Base-by-base conservation (phyloP, 2,797 vertebrate genomes). In the Loris lydekkerianus region DNA sequence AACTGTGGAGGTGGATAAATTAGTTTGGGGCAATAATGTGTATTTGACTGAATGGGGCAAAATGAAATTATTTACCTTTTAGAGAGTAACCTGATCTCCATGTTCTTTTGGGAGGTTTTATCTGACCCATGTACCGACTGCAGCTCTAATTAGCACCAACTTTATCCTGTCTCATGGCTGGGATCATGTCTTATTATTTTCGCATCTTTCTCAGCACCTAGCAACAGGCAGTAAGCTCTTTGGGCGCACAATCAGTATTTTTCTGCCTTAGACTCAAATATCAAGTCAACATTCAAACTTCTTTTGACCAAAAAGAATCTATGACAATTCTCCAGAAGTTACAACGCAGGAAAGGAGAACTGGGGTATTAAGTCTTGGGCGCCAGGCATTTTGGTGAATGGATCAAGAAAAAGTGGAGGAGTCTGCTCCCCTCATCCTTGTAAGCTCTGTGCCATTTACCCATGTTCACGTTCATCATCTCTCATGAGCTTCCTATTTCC, bases 61-160 rank as follows among this genome's bases (percentile, higher is more conserved):
- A 97, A 96, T 96, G 91, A 86, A 97, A 87, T 97, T 97, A 96
- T 95, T 97, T 97, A 96, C 96, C 95, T 97, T 96, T 97, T 92
- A 96, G 86, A 91, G 67, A 96, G 46, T 93, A 95, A 92, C 70
- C 88, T 88, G 96, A 97, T 97, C 86, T 82, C 85, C 86, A 23
- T 84, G 82, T 93, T 92, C 95, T 90, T 96, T 89, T 6, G 84
- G 94, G 95, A 93, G 89, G 78, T 78, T 95, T 89, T 81, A 73
- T 91, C 76, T 90, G 91, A 93, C 67, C 89, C 90, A 37, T 43
- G 46, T 90, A 80, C 91, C 85, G 53, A 86, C 91, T 92, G 4
- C 31, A 58, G 80, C 61, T 63, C 91, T 95, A 96, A 95, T 94
- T 92, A 95, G 77, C 86, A 85, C 77, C 56, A 63, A 85, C 86